A percentile compares a stretch with the other conserved stretches of the same genome.
phyloP scores from a whole-genome alignment of 2,797 vertebrate genomes.

The Astyanax mexicanus region DNA sequence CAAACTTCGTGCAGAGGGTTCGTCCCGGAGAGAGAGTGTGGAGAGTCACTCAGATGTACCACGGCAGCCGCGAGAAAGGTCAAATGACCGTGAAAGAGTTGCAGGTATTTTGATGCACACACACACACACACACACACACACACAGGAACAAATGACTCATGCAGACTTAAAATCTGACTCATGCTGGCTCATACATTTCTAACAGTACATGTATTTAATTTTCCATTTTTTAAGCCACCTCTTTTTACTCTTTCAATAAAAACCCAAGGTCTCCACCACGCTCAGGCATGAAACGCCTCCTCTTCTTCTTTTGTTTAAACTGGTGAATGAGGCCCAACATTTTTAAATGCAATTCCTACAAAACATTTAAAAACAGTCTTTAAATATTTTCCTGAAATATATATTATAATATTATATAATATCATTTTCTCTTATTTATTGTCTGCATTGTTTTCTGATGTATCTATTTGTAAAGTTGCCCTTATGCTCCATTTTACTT shows the following conservation, averaged over 20 bases:
- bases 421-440: no score
- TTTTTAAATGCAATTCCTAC: no score
- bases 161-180: not conserved
- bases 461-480: no score
- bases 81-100: slow-evolving; percentile 90
- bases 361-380: no score
- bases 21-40: slow-evolving; percentile 90
- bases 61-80: slow-evolving; percentile 87
- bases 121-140: not conserved
- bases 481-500: no score
- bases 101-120: slow-evolving; percentile 76
- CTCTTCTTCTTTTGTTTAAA: not conserved
- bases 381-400: no score
- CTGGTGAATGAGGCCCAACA: no score
- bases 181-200: not conserved
- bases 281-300: not conserved
- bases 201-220: not conserved
- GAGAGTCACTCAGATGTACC: slow-evolving; percentile 86
- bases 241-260: not conserved
- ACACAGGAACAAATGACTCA: slow-evolving; percentile 13
- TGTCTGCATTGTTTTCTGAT: no score
- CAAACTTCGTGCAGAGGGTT: slow-evolving; percentile 92
- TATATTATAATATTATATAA: no score
- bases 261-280: no score
- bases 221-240: not conserved